Evolutionary conservation across 1,140 invertebrate genomes (phyloP).

Genomic region (Pararge aegeria): DNA sequence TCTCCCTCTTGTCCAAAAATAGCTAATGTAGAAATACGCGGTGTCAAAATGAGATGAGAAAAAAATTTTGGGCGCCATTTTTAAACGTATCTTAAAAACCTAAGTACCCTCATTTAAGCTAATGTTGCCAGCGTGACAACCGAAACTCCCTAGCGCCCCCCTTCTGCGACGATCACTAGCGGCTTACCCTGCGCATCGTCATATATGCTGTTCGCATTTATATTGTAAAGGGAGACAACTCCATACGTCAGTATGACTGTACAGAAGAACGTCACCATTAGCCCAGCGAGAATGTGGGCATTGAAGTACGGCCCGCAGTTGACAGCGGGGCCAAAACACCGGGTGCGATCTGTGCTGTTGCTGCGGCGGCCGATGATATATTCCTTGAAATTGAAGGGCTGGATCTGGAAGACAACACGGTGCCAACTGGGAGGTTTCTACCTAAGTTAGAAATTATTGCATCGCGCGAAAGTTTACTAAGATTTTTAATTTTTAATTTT

Average conservation of each 20-base stretch:
- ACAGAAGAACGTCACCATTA: constrained; percentile 38
- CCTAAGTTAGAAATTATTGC: too few species aligned
- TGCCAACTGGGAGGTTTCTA: too few species aligned
- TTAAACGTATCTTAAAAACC: too few species aligned
- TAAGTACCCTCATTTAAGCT: too few species aligned
- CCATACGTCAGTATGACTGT: constrained; percentile 39
- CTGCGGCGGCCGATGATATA: constrained; percentile 2
- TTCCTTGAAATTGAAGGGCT: constrained; percentile 27
- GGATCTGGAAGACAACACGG: constrained; percentile 26
- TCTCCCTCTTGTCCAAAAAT: too few species aligned
- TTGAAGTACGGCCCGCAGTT: constrained; percentile 55
- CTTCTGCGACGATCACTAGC: constrained; percentile 36
- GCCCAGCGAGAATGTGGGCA: constrained; percentile 30
- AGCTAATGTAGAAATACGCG: too few species aligned
- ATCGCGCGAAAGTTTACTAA: too few species aligned
- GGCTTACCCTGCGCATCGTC: constrained; percentile 48
- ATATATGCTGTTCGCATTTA: constrained; percentile 35
- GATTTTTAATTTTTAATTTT: too few species aligned
- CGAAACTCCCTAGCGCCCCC: neutral
- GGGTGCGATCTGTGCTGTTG: constrained; percentile 13
- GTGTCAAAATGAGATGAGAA: too few species aligned
- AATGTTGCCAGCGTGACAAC: too few species aligned
- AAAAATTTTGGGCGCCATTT: too few species aligned
- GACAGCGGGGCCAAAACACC: constrained; percentile 30
- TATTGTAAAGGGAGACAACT: constrained; percentile 35